A percentile compares a stretch with the other conserved stretches of the same genome.
Evolutionary conservation across 2,113 vertebrate genomes (phyloP).

Genomic region (Hystrix brachyura): DNA sequence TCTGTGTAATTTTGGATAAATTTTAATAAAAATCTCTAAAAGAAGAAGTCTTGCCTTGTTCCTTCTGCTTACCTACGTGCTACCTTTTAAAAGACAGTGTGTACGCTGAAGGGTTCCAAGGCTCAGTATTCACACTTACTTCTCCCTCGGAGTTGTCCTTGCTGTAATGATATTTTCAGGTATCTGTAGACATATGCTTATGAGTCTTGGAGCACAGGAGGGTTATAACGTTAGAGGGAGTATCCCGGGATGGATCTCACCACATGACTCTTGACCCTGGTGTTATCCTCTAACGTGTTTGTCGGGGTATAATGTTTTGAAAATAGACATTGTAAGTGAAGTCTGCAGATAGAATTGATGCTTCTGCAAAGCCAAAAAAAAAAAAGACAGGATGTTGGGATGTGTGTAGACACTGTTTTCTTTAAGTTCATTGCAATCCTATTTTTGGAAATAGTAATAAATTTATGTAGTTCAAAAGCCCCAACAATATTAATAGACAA

Average conservation of each 20-base stretch:
- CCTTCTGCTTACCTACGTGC: neutral
- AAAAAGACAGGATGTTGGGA: neutral
- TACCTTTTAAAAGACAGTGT: neutral
- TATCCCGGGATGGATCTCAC: neutral
- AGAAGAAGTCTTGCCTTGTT: neutral
- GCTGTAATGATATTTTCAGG: neutral
- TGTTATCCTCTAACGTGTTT: neutral
- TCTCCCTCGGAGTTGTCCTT: neutral
- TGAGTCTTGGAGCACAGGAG: neutral
- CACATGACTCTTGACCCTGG: neutral
- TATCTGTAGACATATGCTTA: neutral
- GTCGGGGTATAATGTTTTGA: constrained; percentile 25
- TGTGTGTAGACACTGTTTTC: neutral
- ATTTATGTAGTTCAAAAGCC: constrained; percentile 19
- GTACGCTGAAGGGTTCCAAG: neutral
- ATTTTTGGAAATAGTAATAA: constrained; percentile 1
- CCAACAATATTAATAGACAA: constrained; percentile 7
- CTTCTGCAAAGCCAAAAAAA: neutral
- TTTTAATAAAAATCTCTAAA: no score
- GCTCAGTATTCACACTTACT: neutral
- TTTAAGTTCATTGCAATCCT: neutral
- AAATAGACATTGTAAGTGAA: constrained; percentile 24
- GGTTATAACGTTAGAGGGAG: neutral
- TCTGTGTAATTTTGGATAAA: no score
- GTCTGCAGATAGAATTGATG: neutral